Conservation (phyloP, 1,140 invertebrate species). For the Antheraea pernyi region DNA sequence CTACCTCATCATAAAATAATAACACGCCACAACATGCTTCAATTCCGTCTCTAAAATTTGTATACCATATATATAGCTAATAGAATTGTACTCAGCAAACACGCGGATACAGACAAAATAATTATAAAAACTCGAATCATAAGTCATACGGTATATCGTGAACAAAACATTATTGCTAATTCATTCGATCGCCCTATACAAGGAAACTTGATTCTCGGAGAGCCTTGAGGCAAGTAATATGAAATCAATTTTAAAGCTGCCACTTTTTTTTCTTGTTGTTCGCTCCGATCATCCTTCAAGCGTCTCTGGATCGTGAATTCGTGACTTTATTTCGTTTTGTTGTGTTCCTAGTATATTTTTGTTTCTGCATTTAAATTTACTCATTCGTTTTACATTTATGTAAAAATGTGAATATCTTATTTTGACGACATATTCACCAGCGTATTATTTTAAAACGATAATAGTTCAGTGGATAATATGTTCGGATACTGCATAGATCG, state of each 20-base stretch:
- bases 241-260: conserved; percentile 31
- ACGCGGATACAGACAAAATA: background rate
- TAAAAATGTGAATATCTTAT: too few relatives aligned
- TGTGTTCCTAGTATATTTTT: background rate
- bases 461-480: too few relatives aligned
- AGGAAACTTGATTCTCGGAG: conserved; percentile 41
- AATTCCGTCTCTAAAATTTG: too few relatives aligned
- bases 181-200: conserved; percentile 32
- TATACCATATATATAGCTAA: background rate
- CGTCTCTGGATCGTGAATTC: conserved; percentile 24
- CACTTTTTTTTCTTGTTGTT: conserved; percentile 27
- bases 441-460: too few relatives aligned
- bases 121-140: background rate
- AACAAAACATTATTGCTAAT: background rate
- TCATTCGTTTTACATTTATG: too few relatives aligned
- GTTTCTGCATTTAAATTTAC: too few relatives aligned
- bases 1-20: too few relatives aligned
- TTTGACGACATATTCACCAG: too few relatives aligned
- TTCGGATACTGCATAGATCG: too few relatives aligned
- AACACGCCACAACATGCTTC: too few relatives aligned
- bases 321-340: conserved; percentile 16
- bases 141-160: background rate
- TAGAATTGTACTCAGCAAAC: background rate
- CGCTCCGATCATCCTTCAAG: conserved; percentile 24
- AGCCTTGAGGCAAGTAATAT: conserved; percentile 43